Base-by-base conservation (phyloP, 2,888 invertebrate species). In the Parnassius glacialis region DNA sequence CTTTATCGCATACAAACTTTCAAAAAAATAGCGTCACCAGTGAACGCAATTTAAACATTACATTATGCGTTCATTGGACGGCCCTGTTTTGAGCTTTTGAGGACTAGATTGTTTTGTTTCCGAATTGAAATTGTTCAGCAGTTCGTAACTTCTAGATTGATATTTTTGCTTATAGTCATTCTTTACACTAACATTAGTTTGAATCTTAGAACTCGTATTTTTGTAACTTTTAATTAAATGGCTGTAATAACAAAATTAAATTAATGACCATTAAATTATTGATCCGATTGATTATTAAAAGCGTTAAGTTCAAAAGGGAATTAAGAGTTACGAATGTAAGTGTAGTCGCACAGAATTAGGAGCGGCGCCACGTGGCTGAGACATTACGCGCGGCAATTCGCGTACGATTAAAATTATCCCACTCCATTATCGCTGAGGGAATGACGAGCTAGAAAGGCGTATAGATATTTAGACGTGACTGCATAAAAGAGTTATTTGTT, bases 381-480 rank as follows among this genome's bases (percentile, higher is more conserved):
- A 75, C 85, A 87, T 90, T 87, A 88, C 77, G 80, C 73, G 76
- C 72, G 70, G 75, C 84, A 85, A 85, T 89, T 90, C 85, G 88
- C 87, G 88, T 81, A 80, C 88, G 85, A 89, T 90, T 90, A 87
- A 89, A 90, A 90, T 90, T 88, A 90, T 90, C 89, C 90, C 82
- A 79, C 83, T 81, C 83, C 76, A 78, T 89, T 88, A 90, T 88
- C 83, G 86, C 78, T 76, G 74, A 79, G 84, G 83, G 83, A 85
- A 78, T 84, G 84, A 84, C 81, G 85, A 81, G 73, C 65, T 73
- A 59, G 53, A 68, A 66, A 79, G 80, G 74, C 47, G 47, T 69
- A 64, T 13, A 53, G 62, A 75, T 56, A 53, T 45, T 52, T 70
- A 77, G 80, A 81, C 34, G 52, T 66, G 68, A 54, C 48, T 11